Evolutionary conservation across 2,888 invertebrate species (phyloP).

Genomic region (Drosophila tanythrix): DNA sequence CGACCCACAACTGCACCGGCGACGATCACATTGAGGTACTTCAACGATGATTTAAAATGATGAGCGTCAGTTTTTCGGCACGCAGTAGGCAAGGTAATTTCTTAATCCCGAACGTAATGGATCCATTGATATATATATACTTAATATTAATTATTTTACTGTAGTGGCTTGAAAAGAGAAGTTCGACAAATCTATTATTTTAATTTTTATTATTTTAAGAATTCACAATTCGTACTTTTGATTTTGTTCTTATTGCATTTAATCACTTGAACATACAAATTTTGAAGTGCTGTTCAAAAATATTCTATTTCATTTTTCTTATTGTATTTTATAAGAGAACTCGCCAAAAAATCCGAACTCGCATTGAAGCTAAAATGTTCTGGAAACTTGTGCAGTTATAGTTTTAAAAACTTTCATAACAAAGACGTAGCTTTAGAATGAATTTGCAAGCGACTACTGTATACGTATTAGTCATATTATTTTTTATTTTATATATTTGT

Average conservation of each 20-base stretch:
- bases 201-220: not conserved
- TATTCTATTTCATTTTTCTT: not conserved
- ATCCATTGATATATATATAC: not conserved
- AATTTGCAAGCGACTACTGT: not conserved
- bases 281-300: not conserved
- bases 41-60: too few species aligned
- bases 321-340: not conserved
- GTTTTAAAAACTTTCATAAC: not conserved
- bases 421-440: not conserved
- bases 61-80: too few species aligned
- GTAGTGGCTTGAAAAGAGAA: not conserved
- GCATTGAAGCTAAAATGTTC: not conserved
- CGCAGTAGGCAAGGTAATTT: too few species aligned
- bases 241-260: not conserved
- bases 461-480: not conserved
- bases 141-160: not conserved
- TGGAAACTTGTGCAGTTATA: not conserved
- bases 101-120: too few species aligned
- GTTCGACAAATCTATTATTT: not conserved
- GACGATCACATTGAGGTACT: too few species aligned
- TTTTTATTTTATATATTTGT: too few species aligned
- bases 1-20: too few species aligned
- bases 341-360: not conserved
- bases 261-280: not conserved
- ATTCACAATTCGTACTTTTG: not conserved